Base-by-base conservation (phyloP, 1,140 invertebrate species). In the Steinernema khuongi region DNA sequence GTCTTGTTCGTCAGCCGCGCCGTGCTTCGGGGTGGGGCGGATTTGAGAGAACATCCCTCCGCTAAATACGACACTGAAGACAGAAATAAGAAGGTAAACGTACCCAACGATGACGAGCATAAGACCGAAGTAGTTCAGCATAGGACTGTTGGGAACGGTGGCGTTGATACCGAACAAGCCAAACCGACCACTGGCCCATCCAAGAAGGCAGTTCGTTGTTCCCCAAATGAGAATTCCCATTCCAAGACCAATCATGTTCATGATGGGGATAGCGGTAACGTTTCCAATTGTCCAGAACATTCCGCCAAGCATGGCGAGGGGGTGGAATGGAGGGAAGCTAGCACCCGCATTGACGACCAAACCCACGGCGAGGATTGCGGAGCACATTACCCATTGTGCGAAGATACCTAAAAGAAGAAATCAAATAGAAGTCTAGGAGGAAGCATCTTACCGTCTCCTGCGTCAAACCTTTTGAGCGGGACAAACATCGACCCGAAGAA, bases 111-210 rank as follows among this genome's bases (percentile, higher is more conserved):
- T 74, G 44, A 85, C 81, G 11, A 87, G 44, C 17, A 67, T 73
- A 1, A 87, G 81, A 7, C 86, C 86, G 30, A 82, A 67, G 77
- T 86, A 85, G 77, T 87, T 87, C 75, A 87, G 68, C 4, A 72
- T 29, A 4, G 70, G 31, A 60, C 82, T 79, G 26, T 71, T 67
- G 0, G 86, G 85, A 0, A 77, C 41, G 50, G 84, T 79, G 67
- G 81, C 26, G 31, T 76, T 81, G 0, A 86, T 79, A 4, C 86
- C 86, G 81, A 87, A 86, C 67, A 82, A 80, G 7, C 85, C 86
- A 81, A 87, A 87, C 85, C 85, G 86, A 66, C 86, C 86, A 72
- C 80, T 85, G 11, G 85, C 84, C 87, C 87, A 88, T 18, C 81
- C 81, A 18, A 78, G 41, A 7, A 83, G 66, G 36, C 81, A 75